These are phyloP conservation scores for Seladonia tumulorum DNA, from an alignment of 2,888 invertebrate species.

Conservation along the genomic window DNA sequence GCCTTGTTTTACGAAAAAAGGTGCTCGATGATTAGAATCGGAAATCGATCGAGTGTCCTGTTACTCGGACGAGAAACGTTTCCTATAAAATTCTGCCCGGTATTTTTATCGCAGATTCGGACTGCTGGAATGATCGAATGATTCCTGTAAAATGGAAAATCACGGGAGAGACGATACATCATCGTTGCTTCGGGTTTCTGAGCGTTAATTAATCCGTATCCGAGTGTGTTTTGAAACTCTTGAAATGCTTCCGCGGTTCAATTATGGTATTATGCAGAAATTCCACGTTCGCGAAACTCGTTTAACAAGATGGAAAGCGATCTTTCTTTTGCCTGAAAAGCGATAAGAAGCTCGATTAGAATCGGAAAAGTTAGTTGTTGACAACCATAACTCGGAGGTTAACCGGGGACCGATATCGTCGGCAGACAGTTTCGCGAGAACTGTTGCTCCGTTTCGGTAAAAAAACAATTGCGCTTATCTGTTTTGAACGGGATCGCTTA, in stretches of 20 bases:
- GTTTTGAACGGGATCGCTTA: not conserved
- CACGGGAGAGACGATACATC: not conserved
- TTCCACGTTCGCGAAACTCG: not conserved
- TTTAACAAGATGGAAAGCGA: not conserved
- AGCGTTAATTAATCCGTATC: too few relatives aligned
- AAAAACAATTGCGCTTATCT: constrained; percentile 9
- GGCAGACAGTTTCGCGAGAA: not conserved
- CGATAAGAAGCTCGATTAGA: not conserved
- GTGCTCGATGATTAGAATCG: not conserved
- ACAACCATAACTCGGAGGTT: not conserved
- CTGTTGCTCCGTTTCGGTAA: not conserved
- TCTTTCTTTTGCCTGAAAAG: not conserved
- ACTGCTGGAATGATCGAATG: not conserved
- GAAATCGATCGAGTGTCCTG: not conserved
- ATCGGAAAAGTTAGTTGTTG: not conserved
- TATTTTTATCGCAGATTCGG: not conserved
- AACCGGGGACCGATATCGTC: not conserved
- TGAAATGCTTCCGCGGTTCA: too few relatives aligned
- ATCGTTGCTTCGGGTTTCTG: too few relatives aligned
- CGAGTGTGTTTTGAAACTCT: too few relatives aligned
- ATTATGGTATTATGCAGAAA: too few relatives aligned
- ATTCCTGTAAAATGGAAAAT: not conserved
- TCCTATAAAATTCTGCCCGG: not conserved
- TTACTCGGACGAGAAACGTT: not conserved
- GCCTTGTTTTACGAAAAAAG: constrained; percentile 5